phyloP scores from a whole-genome alignment of 2,113 vertebrate species.

The Perca flavescens region DNA sequence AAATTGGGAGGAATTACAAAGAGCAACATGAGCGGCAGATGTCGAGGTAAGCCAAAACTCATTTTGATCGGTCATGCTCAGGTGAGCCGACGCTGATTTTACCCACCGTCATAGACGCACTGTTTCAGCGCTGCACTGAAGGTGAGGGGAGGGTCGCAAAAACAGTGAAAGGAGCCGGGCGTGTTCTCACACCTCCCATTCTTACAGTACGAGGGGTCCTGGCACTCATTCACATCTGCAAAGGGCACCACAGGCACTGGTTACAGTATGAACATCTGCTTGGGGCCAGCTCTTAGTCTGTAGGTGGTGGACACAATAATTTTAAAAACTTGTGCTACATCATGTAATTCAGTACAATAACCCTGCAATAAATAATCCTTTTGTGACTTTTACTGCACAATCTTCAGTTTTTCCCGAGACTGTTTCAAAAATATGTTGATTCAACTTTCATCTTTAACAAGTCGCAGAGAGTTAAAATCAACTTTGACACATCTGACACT shows the following conservation, averaged over 20 bases:
- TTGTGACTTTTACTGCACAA: not conserved
- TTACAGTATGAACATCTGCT: conserved; percentile 80
- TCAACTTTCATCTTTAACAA: not conserved
- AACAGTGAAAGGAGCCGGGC: conserved; percentile 91
- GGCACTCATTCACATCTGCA: conserved; percentile 93
- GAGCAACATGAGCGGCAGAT: conserved; percentile 67
- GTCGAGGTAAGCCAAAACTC: conserved; percentile 63
- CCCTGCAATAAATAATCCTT: conserved; percentile 27
- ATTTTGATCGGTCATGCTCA: conserved; percentile 67
- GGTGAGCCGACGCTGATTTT: conserved; percentile 69
- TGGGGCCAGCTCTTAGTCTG: conserved; percentile 63
- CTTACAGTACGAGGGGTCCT: conserved; percentile 90
- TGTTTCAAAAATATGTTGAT: conserved; percentile 4
- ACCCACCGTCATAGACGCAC: conserved; percentile 90
- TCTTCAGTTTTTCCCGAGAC: not conserved
- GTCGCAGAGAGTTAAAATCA: not conserved
- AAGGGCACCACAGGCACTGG: conserved; percentile 86
- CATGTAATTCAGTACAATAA: conserved; percentile 27
- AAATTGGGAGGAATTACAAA: conserved; percentile 57
- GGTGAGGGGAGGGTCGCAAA: conserved; percentile 89
- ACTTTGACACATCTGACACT: not conserved
- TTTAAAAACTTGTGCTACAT: conserved; percentile 1
- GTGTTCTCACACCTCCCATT: conserved; percentile 92
- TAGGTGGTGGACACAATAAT: conserved; percentile 50
- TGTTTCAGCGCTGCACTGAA: conserved; percentile 88